A percentile compares a stretch with the other conserved stretches of the same genome.
phyloP scores from a whole-genome alignment of 2,888 invertebrate species.

The Polyploca ridens region DNA sequence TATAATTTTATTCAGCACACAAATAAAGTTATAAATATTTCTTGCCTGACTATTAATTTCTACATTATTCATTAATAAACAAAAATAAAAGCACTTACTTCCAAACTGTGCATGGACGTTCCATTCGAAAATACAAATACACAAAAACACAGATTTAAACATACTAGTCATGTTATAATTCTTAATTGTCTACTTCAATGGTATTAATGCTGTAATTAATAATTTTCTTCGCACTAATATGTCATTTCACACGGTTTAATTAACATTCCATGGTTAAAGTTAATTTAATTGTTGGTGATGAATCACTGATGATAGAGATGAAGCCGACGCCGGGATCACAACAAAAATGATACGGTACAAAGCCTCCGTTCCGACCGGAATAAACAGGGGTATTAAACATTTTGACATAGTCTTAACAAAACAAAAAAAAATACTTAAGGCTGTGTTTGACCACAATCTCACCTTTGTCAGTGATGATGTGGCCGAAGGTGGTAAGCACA shows the following conservation, averaged over 20 bases:
- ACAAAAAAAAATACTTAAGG: too few relatives aligned
- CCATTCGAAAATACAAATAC: slow-evolving; percentile 58
- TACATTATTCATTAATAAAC: background rate
- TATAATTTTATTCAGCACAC: too few relatives aligned
- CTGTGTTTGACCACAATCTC: too few relatives aligned
- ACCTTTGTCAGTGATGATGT: too few relatives aligned
- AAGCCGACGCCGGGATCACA: slow-evolving; percentile 50
- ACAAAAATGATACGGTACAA: slow-evolving; percentile 74
- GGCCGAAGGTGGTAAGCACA: too few relatives aligned
- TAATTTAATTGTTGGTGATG: slow-evolving; percentile 19
- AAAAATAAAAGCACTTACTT: slow-evolving; percentile 57
- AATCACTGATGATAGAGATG: slow-evolving; percentile 23
- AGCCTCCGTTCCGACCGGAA: slow-evolving; percentile 62
- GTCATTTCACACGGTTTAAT: slow-evolving; percentile 12
- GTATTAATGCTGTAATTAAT: slow-evolving; percentile 14
- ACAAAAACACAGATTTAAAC: slow-evolving; percentile 46
- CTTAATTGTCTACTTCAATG: slow-evolving; percentile 12
- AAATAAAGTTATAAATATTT: too few relatives aligned
- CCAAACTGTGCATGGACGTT: slow-evolving; percentile 73
- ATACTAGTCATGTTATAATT: slow-evolving; percentile 24
- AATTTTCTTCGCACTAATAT: slow-evolving; percentile 9
- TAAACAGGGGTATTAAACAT: slow-evolving; percentile 58
- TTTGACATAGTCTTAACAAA: slow-evolving; percentile 19
- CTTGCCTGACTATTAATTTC: too few relatives aligned
- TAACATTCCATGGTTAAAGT: slow-evolving; percentile 18